A percentile compares a stretch with the other conserved stretches of the same genome.
Conservation (phyloP, 2,113 vertebrate species). For the Anarrhichthys ocellatus region DNA sequence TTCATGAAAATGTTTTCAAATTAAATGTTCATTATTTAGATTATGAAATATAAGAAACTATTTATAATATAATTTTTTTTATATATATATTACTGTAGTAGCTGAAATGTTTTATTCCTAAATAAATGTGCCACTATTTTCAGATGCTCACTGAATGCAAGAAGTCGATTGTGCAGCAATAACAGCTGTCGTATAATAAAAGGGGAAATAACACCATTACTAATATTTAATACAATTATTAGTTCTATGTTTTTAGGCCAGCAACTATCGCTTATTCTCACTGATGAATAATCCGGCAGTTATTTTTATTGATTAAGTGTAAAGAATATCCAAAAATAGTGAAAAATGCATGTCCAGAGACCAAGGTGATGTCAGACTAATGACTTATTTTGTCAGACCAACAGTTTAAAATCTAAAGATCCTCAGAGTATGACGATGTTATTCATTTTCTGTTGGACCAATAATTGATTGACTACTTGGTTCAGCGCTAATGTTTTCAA, state of each 20-base stretch:
- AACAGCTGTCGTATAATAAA: background rate
- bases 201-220: background rate
- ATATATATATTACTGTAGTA: background rate
- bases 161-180: background rate
- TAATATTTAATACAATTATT: background rate
- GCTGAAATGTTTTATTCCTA: conserved; percentile 15
- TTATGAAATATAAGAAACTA: conserved; percentile 17
- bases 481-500: background rate
- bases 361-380: background rate
- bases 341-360: background rate
- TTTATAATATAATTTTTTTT: background rate
- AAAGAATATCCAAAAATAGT: background rate
- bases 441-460: background rate
- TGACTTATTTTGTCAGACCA: background rate
- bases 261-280: background rate
- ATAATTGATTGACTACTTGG: background rate
- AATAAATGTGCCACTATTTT: background rate
- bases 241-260: background rate
- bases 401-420: background rate
- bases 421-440: background rate
- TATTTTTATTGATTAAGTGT: background rate
- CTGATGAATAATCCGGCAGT: background rate
- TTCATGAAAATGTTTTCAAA: conserved; percentile 20
- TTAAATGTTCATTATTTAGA: conserved; percentile 43
- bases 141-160: conserved; percentile 1